Evolutionary conservation across 2,797 vertebrate genomes (phyloP).

Genomic region (Kryptopterus vitreolus): DNA sequence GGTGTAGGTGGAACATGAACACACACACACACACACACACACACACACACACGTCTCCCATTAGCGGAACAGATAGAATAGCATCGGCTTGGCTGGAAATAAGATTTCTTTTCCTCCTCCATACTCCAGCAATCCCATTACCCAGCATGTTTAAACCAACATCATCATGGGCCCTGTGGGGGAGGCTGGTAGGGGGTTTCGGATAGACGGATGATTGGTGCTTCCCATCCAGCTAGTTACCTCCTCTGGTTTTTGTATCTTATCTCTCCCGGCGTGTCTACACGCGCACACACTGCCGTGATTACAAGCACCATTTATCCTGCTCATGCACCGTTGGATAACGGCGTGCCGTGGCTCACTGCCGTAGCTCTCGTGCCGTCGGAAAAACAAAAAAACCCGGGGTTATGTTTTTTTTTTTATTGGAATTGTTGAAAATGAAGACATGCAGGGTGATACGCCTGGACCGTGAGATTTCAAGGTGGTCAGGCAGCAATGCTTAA

Average conservation of each 20-base stretch:
- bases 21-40: background rate
- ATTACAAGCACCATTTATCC: conserved; percentile 74
- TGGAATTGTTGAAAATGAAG: conserved; percentile 25
- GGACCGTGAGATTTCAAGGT: background rate
- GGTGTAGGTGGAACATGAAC: conserved; percentile 10
- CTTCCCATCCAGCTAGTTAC: conserved; percentile 42
- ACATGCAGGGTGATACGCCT: background rate
- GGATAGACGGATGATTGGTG: conserved; percentile 66
- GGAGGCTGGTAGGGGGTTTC: conserved; percentile 38
- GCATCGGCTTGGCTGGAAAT: conserved; percentile 8
- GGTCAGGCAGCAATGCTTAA: background rate
- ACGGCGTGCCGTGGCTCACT: conserved; percentile 38
- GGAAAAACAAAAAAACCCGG: conserved; percentile 23
- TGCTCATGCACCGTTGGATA: conserved; percentile 55
- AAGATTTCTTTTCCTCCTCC: conserved; percentile 2
- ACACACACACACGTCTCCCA: background rate
- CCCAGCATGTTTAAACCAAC: conserved; percentile 68
- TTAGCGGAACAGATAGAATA: conserved; percentile 31
- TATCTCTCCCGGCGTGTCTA: conserved; percentile 65
- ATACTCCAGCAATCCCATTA: conserved; percentile 64
- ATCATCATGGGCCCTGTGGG: conserved; percentile 60
- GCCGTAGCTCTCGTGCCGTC: conserved; percentile 36
- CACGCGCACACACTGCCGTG: conserved; percentile 61
- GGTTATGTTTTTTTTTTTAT: background rate
- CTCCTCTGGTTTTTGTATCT: conserved; percentile 34